A percentile compares a stretch with the other conserved stretches of the same genome.
These are phyloP conservation scores for Gracilinanus agilis DNA, from an alignment of 2,113 vertebrate genomes.

Conservation along the genomic window DNA sequence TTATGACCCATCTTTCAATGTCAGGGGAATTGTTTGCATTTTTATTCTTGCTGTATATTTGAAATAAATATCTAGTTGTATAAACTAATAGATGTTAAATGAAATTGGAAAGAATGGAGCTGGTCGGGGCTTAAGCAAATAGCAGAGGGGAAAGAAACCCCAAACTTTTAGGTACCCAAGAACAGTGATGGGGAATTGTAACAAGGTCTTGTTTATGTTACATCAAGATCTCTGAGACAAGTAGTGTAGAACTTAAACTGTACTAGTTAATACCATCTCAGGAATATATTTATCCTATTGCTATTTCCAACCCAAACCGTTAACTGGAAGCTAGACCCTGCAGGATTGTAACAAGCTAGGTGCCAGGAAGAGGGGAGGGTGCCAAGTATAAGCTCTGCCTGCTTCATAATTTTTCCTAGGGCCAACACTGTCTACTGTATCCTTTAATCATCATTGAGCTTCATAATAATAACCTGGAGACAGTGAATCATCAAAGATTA, in stretches of 20 bases:
- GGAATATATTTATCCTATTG: neutral
- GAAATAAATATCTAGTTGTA: neutral
- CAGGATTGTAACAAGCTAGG: neutral
- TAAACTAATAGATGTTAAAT: neutral
- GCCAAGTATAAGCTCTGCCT: neutral
- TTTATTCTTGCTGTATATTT: neutral
- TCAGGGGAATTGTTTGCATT: neutral
- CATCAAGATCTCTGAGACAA: neutral
- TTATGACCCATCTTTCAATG: neutral
- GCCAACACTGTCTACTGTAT: neutral
- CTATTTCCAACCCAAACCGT: neutral
- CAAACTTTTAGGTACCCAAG: neutral
- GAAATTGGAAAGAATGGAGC: neutral
- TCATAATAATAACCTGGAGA: slow-evolving; percentile 1
- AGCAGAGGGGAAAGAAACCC: neutral
- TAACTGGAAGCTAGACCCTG: neutral
- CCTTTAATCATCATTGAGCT: neutral
- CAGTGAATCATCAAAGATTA: neutral
- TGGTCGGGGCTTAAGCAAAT: neutral
- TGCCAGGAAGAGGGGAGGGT: neutral
- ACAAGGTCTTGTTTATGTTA: neutral
- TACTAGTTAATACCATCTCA: neutral
- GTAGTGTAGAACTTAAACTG: neutral
- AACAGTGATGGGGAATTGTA: neutral
- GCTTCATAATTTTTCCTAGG: neutral